Conservation (phyloP, 2,113 vertebrate genomes). For the Elaphurus davidianus region DNA sequence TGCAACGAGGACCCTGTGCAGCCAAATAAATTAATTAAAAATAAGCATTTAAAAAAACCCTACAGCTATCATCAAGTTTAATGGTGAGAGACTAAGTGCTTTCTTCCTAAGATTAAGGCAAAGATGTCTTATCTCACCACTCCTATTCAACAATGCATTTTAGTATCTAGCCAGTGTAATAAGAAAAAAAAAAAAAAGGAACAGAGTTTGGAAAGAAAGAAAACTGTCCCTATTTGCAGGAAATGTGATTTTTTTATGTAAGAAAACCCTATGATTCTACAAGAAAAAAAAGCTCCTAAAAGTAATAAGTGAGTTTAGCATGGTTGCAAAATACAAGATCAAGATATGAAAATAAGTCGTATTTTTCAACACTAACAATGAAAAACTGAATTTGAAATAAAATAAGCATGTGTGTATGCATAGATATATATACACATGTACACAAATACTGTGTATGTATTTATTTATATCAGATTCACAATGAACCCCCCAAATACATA, state of each 20-base stretch:
- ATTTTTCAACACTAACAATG: background rate
- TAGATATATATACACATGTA: background rate
- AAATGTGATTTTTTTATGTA: background rate
- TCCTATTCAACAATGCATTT: background rate
- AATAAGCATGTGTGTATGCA: background rate
- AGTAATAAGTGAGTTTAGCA: background rate
- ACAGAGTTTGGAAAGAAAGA: background rate
- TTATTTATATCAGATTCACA: background rate
- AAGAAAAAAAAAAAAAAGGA: background rate
- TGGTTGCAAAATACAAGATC: background rate
- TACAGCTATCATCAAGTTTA: background rate
- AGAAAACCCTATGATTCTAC: background rate
- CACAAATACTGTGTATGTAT: background rate
- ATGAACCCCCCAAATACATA: background rate
- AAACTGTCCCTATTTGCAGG: background rate
- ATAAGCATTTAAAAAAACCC: background rate
- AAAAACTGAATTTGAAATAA: background rate
- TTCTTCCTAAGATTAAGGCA: background rate
- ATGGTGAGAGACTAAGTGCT: background rate
- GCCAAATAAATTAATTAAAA: background rate
- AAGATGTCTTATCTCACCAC: background rate
- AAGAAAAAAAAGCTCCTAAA: background rate
- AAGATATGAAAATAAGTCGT: background rate
- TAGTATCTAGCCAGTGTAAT: background rate
- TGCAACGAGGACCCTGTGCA: background rate